A percentile compares a stretch with the other conserved stretches of the same genome.
Conservation (phyloP, 1,140 invertebrate genomes). For the Solenopsis fugax region DNA sequence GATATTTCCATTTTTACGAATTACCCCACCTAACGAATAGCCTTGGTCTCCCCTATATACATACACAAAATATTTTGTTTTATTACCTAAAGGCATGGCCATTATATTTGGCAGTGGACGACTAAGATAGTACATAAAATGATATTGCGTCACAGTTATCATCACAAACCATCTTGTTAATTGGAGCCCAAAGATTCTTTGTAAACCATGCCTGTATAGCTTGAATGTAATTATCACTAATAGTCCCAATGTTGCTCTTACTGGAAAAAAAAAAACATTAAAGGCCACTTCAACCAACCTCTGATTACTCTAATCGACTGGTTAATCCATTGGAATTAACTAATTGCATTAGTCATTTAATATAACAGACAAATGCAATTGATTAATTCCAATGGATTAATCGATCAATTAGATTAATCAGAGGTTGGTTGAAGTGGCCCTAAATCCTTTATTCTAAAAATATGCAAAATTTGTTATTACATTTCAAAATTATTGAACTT, state of each 20-base stretch:
- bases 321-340: too few relatives aligned
- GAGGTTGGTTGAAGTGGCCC: too few relatives aligned
- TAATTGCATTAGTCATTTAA: too few relatives aligned
- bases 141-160: constrained; percentile 97
- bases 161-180: constrained; percentile 94
- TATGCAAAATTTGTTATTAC: background rate
- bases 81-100: constrained; percentile 95
- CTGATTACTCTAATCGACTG: too few relatives aligned
- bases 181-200: constrained; percentile 92
- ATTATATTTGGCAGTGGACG: constrained; percentile 98
- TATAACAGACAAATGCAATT: too few relatives aligned
- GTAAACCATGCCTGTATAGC: constrained; percentile 90
- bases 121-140: constrained; percentile 98
- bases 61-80: constrained; percentile 4
- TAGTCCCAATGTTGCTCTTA: constrained; percentile 92
- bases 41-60: background rate
- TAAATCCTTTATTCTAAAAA: constrained; percentile 35
- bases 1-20: too few relatives aligned
- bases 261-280: constrained; percentile 88
- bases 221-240: constrained; percentile 92
- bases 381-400: too few relatives aligned
- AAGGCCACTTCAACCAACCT: too few relatives aligned
- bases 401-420: too few relatives aligned
- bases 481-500: constrained; percentile 83
- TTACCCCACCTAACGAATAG: too few relatives aligned